A percentile compares a stretch with the other conserved stretches of the same genome.
Evolutionary conservation across 2,797 vertebrate species (phyloP).

Genomic region (Sphenopsis melanotis): DNA sequence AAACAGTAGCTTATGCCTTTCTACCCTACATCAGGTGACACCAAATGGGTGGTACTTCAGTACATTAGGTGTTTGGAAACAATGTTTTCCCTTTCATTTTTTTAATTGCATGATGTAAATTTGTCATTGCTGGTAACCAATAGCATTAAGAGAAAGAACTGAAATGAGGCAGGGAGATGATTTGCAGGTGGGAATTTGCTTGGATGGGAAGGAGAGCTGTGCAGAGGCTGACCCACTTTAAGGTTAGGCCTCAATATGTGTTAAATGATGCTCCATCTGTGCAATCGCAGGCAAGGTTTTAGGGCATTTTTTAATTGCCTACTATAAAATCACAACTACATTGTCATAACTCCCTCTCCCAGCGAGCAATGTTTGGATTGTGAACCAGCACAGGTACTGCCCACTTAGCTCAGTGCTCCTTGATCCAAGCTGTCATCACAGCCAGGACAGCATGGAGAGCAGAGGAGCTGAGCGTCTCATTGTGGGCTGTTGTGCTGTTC

Average conservation of each 20-base stretch:
- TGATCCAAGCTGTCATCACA: not conserved
- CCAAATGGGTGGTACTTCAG: not conserved
- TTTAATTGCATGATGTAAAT: not conserved
- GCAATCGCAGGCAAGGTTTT: not conserved
- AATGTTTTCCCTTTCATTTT: not conserved
- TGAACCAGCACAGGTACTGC: not conserved
- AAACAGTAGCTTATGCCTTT: not conserved
- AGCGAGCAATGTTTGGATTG: not conserved
- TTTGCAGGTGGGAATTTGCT: not conserved
- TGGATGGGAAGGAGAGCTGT: not conserved
- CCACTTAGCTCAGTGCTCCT: not conserved
- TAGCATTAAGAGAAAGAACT: not conserved
- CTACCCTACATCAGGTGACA: not conserved
- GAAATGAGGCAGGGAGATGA: not conserved
- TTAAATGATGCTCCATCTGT: not conserved
- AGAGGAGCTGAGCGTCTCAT: accelerated
- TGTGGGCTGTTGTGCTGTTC: not conserved
- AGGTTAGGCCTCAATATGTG: not conserved
- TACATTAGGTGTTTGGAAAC: not conserved
- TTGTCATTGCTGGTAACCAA: not conserved
- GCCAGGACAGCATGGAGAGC: not conserved
- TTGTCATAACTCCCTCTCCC: not conserved
- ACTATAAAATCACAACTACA: not conserved
- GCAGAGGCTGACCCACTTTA: not conserved
- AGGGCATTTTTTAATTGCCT: not conserved